phyloP scores from a whole-genome alignment of 2,888 invertebrate genomes.

The Archips crataeganus region DNA sequence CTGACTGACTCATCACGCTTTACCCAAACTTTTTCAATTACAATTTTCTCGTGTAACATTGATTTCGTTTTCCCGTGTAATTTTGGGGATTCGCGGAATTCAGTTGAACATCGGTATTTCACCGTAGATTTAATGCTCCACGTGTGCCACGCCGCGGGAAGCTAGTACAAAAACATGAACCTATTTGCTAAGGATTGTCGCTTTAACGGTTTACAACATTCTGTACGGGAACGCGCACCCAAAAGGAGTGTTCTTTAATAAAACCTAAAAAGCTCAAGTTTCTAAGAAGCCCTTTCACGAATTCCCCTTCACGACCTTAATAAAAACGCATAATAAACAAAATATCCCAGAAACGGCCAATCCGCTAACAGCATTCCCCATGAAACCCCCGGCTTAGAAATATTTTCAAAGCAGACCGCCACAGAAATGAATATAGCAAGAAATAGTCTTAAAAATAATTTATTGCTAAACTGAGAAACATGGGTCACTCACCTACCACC shows the following conservation, averaged over 20 bases:
- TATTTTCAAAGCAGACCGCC: conserved; percentile 12
- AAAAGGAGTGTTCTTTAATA: conserved; percentile 15
- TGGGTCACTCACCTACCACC: too few relatives aligned
- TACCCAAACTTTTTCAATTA: too few relatives aligned
- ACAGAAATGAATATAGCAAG: background rate
- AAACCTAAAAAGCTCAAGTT: conserved; percentile 29
- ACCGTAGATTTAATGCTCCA: too few relatives aligned
- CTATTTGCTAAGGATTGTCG: background rate
- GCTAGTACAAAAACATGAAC: too few relatives aligned
- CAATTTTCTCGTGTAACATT: too few relatives aligned
- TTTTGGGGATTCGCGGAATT: too few relatives aligned
- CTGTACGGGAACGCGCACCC: background rate
- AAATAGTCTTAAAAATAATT: background rate
- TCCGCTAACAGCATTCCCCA: conserved; percentile 39
- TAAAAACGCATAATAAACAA: conserved; percentile 40
- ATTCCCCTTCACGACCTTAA: conserved; percentile 24
- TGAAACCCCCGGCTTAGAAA: conserved; percentile 25
- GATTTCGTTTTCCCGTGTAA: too few relatives aligned
- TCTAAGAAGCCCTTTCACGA: conserved; percentile 27
- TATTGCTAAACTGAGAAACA: too few relatives aligned
- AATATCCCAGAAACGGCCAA: conserved; percentile 37
- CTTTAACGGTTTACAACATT: background rate
- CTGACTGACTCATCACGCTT: too few relatives aligned
- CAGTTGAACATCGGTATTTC: too few relatives aligned
- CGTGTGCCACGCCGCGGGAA: too few relatives aligned